Evolutionary conservation across 2,888 invertebrate genomes (phyloP), one percentile per base, ranked within the genome.

Genomic region (Griposia aprilina): DNA sequence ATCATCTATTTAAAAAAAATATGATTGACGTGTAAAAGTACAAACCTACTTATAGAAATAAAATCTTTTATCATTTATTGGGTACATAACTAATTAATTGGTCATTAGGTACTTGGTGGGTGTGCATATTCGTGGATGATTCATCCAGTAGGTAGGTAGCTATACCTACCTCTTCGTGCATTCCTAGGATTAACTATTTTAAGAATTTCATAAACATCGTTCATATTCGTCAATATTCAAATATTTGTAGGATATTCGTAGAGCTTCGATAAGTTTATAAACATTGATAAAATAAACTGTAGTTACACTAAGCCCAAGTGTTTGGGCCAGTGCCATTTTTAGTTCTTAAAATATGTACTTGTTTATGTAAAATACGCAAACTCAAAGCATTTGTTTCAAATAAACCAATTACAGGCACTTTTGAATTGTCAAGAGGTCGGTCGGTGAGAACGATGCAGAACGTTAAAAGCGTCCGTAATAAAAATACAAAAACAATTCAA

Each of bases 231-330:
- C 50, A 68, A 55, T 57, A 57, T 55, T 69, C 11, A 69, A 36
- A 57, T 69, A 57, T 41, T 65, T 65, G n/a, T 65, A n/a, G 65
- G 2, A 17, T 65, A 45, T 59, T 59, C n/a, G 36, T 57, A 57
- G 36, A 69, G 36, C 11, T 69, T n/a, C 36, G 17, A n/a, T n/a
- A 68, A 7, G 36, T 57, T 69, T 57, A 57, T n/a, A 69, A 69
- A 68, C 3, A 69, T 52, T 68, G 30, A 10, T 23, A 30, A 52
- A 68, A 69, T 69, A n/a, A n/a, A 55, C 36, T 17, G 50, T 23
- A 4, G 48, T 8, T 50, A 4, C 7, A 7, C n/a, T 59, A 4
- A 13, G 13, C 26, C 8, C 15, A 50, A 62, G 5, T 36, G 62
- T 23, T 36, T 36, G 23, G n/a, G 20, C n/a, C 17, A 26, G 23